A percentile compares a stretch with the other conserved stretches of the same genome.
These are phyloP conservation scores for Disparrhopalites patrizii DNA, from an alignment of 2,888 invertebrate species.

Conservation along the genomic window DNA sequence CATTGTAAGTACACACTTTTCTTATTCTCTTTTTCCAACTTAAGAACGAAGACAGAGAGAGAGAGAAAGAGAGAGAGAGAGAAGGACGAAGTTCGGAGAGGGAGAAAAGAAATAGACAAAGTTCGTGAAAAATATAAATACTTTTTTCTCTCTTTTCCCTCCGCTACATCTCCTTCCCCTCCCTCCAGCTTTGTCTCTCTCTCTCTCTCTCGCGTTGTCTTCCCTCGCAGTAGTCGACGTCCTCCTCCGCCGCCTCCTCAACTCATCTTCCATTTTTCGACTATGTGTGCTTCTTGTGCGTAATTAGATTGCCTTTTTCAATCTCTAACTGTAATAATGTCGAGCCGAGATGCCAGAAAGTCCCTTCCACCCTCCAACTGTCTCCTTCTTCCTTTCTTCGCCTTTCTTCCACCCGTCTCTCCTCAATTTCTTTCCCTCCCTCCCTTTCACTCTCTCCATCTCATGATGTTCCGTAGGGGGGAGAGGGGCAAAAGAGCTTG, in stretches of 20 bases:
- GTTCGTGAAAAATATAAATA: slow-evolving; percentile 28
- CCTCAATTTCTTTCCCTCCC: background rate
- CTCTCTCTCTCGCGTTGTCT: background rate
- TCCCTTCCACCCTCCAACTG: slow-evolving; percentile 9
- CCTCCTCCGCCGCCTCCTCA: background rate
- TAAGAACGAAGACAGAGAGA: too few species aligned
- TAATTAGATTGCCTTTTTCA: slow-evolving; percentile 33
- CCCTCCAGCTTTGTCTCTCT: slow-evolving; percentile 3
- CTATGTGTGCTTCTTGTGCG: slow-evolving; percentile 12
- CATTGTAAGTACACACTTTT: too few species aligned
- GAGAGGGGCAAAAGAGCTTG: background rate
- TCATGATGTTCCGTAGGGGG: background rate
- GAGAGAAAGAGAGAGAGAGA: background rate
- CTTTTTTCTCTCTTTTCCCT: slow-evolving; percentile 17
- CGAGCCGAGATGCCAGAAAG: slow-evolving; percentile 26
- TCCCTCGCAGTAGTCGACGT: background rate
- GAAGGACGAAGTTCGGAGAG: slow-evolving; percentile 4
- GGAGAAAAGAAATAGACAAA: slow-evolving; percentile 21
- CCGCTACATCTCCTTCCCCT: background rate
- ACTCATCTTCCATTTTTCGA: slow-evolving; percentile 22
- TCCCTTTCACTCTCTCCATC: background rate
- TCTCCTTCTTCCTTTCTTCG: background rate
- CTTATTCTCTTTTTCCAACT: too few species aligned
- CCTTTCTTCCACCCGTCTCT: background rate
- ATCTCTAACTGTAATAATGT: slow-evolving; percentile 31